Base-by-base conservation (phyloP, 2,888 invertebrate species). In the Hololepta plana region DNA sequence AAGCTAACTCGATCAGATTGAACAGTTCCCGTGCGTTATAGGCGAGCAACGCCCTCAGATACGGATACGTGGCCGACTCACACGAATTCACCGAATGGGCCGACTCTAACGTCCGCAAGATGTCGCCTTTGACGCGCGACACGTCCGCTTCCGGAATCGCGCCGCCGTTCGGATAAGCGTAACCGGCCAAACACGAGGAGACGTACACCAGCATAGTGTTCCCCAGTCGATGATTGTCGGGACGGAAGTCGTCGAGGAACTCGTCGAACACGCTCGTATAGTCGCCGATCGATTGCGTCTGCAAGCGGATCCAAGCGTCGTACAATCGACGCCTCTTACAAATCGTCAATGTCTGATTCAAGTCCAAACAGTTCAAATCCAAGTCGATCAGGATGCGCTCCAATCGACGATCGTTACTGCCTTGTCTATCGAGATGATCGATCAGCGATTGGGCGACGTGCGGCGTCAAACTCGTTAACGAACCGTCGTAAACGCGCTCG, bases 1-100 rank as follows among this genome's bases (percentile, higher is more conserved):
- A 85, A 21, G 84, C 82, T 48, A 87, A 59, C 12, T 81, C 72
- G 26, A 87, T 61, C 3, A 84, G 84, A 51, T 87, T 87, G 20
- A 87, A 59, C 38, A 82, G 84, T 45, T 85, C 88, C 27, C 79
- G 63, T 0, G 79, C 77, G 47, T 88, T 84, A 46, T 84, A 88
- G 38, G 69, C 67, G 5, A 88, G 55, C 23, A 88, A 55, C 1
- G 76, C 69, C 34, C 79, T 63, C 15, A 79, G 52, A 47, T 73
- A 75, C 0, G 77, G 77, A 56, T 76, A 76, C 8, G 67, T 64
- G 26, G 62, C 51, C 47, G 77, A 77, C 20, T 66, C 64, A 24
- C 55, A 57, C 20, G 68, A 64, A 35, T 64, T 61, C 26, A 61
- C 62, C 4, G 72, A 68, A 51, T 79, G 77, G 25, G 72, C 60